A percentile compares a stretch with the other conserved stretches of the same genome.
Conservation (phyloP, 2,113 vertebrate species). For the Felis chaus region DNA sequence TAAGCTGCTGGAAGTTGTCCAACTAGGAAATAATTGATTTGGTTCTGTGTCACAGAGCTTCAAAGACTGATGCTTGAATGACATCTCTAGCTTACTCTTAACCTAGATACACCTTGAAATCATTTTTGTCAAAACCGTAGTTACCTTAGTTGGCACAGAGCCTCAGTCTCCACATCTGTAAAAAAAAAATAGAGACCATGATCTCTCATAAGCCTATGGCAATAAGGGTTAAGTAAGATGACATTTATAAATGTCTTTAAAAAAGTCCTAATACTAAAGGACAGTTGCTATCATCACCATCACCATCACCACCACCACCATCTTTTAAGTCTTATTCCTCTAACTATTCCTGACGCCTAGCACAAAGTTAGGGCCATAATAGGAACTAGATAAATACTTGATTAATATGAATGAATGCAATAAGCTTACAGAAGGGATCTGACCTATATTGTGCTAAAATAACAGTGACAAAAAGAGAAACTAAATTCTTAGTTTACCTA, state of each 20-base stretch:
- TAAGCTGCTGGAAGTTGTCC: neutral
- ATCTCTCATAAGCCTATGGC: neutral
- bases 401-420: conserved; percentile 24
- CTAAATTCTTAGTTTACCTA: neutral
- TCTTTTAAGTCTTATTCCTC: neutral
- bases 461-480: neutral
- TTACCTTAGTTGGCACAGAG: neutral
- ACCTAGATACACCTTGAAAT: neutral
- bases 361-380: neutral
- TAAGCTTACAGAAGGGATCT: neutral
- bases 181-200: neutral
- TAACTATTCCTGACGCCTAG: neutral
- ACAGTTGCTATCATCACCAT: neutral
- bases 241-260: neutral
- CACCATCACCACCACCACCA: neutral
- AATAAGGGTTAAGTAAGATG: neutral
- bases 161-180: neutral
- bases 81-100: neutral
- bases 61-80: neutral
- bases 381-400: conserved; percentile 13
- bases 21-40: neutral
- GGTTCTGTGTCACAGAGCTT: neutral
- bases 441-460: neutral
- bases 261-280: neutral
- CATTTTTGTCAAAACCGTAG: neutral